Base-by-base conservation (phyloP, 2,113 vertebrate species). In the Cephalopterus ornatus region DNA sequence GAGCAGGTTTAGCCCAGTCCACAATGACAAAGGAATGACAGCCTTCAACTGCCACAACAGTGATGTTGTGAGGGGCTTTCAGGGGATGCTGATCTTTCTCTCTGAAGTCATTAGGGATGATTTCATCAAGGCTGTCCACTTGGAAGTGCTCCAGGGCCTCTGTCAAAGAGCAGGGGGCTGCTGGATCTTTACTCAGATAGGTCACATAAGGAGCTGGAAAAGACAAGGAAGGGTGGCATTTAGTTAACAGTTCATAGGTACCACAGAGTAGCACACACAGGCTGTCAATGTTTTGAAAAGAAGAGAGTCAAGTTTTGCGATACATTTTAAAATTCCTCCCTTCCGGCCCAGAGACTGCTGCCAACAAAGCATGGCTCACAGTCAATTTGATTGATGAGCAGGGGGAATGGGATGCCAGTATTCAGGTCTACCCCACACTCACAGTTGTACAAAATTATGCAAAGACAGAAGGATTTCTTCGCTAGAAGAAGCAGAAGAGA, bases 1-100 rank as follows among this genome's bases (percentile, higher is more conserved):
- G 98, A 68, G 98, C 77, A 24, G 99, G 99, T 65, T 98, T 98
- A 77, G 97, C 98, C 99, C 99, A 99, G 97, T 99, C 99, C 88
- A 99, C 95, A 49, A 99, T 99, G 94, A 99, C 99, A 79, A 99
- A 99, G 3, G 99, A 99, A 84, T 99, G 99, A 93, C 99, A 99
- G 86, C 99, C 99, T 97, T 99, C 99, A 63, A 99, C 98, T 67
- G 99, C 99, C 1, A 99, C 99, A 11, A 99, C 98, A 0, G 99
- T 99, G 97, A 99, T 98, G 94, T 99, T 99, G 73, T 99, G 98
- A 49, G 99, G 99, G 58, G 98, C 98, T 53, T 98, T 97, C 94
- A 98, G 98, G 19, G 99, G 99, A 74, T 95, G 98, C 44, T 89
- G 63, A 32, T 80, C 76, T 23, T 35, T 96, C 44, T 96, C 96